A percentile compares a stretch with the other conserved stretches of the same genome.
Evolutionary conservation across 2,888 invertebrate genomes (phyloP).

Genomic region (Amorpha juglandis): DNA sequence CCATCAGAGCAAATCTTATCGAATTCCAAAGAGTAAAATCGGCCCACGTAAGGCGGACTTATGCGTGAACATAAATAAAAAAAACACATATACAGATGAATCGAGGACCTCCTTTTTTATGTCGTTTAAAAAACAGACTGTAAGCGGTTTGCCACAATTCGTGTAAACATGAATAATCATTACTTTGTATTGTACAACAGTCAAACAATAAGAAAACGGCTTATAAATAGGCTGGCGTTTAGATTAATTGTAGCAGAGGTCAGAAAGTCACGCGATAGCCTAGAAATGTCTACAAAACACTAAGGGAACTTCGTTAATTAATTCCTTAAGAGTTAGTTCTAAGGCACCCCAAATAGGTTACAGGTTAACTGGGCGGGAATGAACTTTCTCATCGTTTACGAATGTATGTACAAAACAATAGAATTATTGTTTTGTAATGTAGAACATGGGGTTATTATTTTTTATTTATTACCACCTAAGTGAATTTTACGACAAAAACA

Average conservation of each 20-base stretch:
- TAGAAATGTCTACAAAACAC: constrained; percentile 34
- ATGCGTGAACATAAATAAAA: too few relatives aligned
- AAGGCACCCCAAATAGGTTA: constrained; percentile 35
- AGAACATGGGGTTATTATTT: background rate
- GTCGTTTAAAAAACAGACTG: too few relatives aligned
- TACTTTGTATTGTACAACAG: background rate
- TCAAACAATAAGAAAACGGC: constrained; percentile 4
- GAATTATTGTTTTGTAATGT: background rate
- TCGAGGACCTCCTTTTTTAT: too few relatives aligned
- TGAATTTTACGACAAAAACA: too few relatives aligned
- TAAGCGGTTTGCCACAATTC: background rate
- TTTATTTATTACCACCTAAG: background rate
- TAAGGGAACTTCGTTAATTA: constrained; percentile 44
- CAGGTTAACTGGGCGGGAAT: constrained; percentile 19
- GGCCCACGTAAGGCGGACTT: too few relatives aligned
- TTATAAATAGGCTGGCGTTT: constrained; percentile 29
- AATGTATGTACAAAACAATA: too few relatives aligned
- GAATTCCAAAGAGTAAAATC: too few relatives aligned
- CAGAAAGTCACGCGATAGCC: constrained; percentile 26
- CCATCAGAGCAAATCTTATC: too few relatives aligned
- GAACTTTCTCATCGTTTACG: constrained; percentile 2
- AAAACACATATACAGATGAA: too few relatives aligned
- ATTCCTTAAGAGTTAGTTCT: constrained; percentile 39
- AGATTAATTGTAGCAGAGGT: constrained; percentile 19
- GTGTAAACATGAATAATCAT: background rate